Conservation (phyloP, 2,888 invertebrate genomes). For the Mesochorus sp. region DNA sequence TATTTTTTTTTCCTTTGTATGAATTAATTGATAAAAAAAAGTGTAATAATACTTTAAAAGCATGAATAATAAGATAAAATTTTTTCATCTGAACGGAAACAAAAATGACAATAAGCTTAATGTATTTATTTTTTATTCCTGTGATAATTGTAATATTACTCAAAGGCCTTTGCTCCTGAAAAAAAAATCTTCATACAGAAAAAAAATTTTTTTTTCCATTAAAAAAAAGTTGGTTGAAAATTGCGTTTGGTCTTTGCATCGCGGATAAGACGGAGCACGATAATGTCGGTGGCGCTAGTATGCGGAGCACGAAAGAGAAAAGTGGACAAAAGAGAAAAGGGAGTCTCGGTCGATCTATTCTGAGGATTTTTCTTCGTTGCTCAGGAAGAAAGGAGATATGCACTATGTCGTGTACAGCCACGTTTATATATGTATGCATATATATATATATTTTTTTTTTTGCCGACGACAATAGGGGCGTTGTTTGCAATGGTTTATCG, state of each 20-base stretch:
- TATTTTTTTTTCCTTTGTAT: too few relatives aligned
- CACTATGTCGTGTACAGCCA: background rate
- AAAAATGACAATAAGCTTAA: too few relatives aligned
- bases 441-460: slow-evolving; percentile 2
- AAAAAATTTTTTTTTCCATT: too few relatives aligned
- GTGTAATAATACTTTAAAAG: too few relatives aligned
- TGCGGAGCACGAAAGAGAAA: slow-evolving; percentile 13
- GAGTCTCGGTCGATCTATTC: slow-evolving; percentile 38
- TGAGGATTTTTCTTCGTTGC: slow-evolving; percentile 33
- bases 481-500: slow-evolving; percentile 74
- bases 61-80: too few relatives aligned
- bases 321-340: background rate
- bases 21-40: too few relatives aligned
- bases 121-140: too few relatives aligned
- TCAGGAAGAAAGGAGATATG: slow-evolving; percentile 18
- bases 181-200: too few relatives aligned
- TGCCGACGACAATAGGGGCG: slow-evolving; percentile 70
- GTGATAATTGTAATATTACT: too few relatives aligned
- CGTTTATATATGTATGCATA: background rate
- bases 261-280: slow-evolving; percentile 43
- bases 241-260: slow-evolving; percentile 13
- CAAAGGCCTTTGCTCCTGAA: too few relatives aligned
- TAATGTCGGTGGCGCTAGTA: slow-evolving; percentile 28
- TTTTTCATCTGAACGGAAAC: too few relatives aligned
- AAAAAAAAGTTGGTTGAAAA: too few relatives aligned